Evolutionary conservation across 2,888 invertebrate species (phyloP).

Genomic region (Euplexia lucipara): DNA sequence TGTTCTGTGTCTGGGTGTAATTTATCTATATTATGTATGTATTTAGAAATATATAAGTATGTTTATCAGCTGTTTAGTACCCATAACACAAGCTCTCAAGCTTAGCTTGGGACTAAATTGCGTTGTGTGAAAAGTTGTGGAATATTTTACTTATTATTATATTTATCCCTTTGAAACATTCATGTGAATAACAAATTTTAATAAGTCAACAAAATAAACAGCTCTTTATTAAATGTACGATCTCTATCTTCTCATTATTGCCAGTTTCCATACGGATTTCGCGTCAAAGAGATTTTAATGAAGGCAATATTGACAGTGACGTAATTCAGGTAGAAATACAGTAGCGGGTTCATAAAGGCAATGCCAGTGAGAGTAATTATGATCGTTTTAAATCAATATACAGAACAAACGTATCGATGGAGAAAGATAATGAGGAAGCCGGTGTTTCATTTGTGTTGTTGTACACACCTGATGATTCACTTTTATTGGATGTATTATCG

Average conservation of each 20-base stretch:
- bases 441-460: slow-evolving; percentile 10
- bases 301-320: slow-evolving; percentile 34
- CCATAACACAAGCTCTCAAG: no score
- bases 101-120: no score
- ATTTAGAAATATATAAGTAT: no score
- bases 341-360: not conserved
- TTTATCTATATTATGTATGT: no score
- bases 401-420: slow-evolving; percentile 9
- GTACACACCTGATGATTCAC: not conserved
- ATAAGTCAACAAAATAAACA: not conserved
- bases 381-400: slow-evolving; percentile 15
- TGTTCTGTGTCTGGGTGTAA: no score
- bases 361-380: slow-evolving; percentile 28
- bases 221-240: not conserved
- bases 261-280: slow-evolving; percentile 9
- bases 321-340: slow-evolving; percentile 27
- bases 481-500: slow-evolving; percentile 15
- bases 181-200: no score
- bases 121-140: no score
- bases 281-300: slow-evolving; percentile 56
- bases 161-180: no score
- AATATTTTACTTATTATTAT: no score
- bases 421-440: slow-evolving; percentile 14
- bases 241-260: slow-evolving; percentile 9
- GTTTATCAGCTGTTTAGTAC: no score